These are phyloP conservation scores for Cettia cetti DNA, from an alignment of 2,113 vertebrate genomes.

Conservation along the genomic window DNA sequence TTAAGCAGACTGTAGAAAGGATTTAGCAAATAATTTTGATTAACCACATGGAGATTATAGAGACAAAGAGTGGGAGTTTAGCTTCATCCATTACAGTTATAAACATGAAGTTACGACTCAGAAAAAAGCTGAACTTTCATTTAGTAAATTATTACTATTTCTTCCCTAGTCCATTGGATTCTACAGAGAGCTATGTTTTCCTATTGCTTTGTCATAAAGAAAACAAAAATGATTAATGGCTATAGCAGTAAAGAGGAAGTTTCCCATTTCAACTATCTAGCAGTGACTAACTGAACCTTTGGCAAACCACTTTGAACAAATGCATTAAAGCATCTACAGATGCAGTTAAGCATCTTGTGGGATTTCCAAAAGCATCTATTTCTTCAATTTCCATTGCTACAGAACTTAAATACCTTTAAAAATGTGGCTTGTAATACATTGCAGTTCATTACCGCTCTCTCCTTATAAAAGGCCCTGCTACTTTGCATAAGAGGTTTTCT, in stretches of 20 bases:
- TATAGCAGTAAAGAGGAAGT: neutral
- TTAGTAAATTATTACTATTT: neutral
- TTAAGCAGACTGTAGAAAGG: neutral
- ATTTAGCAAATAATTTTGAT: neutral
- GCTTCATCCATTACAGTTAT: neutral
- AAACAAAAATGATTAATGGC: neutral
- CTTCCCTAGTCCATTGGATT: neutral
- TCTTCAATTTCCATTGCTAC: neutral
- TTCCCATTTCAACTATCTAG: neutral
- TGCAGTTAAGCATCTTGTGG: neutral
- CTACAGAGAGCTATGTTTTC: neutral
- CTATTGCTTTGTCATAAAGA: neutral
- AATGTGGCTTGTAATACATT: neutral
- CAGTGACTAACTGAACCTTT: neutral
- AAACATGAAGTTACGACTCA: neutral
- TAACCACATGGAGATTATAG: neutral
- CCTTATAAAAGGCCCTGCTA: neutral
- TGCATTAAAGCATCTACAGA: neutral
- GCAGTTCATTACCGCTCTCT: neutral
- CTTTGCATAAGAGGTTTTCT: neutral
- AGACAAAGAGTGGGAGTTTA: neutral
- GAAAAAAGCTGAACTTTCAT: neutral
- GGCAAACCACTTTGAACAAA: neutral
- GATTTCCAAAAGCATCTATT: neutral
- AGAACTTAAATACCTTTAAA: neutral